Base-by-base conservation (phyloP, 1,140 invertebrate genomes). In the Drosophila mayri region DNA sequence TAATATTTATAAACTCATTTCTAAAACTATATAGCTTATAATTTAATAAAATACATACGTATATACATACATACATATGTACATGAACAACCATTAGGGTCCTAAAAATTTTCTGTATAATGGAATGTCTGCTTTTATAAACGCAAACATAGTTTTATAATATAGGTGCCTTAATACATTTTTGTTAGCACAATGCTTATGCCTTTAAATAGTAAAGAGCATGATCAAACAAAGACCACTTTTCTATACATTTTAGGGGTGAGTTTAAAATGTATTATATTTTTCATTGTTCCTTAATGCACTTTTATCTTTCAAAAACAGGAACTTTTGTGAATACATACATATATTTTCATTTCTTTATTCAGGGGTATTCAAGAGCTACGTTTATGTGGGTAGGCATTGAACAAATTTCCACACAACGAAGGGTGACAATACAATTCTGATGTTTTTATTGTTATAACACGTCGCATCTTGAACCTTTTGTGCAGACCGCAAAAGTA, bases 381-480 rank as follows among this genome's bases (percentile, higher is more conserved):
- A 61, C 71, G 66, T 71, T 83, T 88, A 83, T 87, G 76, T 76
- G 76, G 84, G 83, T 83, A 88, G 61, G 47, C 54, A 77, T 76
- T 80, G 66, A 82, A 70, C 38, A 76, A 77, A 67, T 80, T 88
- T 77, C 46, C 79, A 74, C 76, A 80, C 68, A 80, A 57, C 44
- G 76, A 71, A 88, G 83, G 83, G 83, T 87, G 83, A 87, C 83
- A 87, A 88, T 66, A 82, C 84, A 87, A 80, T 83, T 88, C 76
- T 76, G 87, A 83, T 87, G 78, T 87, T 88, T 87, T 87, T 87
- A 87, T 87, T 87, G 83, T 87, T 87, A 80, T 87, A 87, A 88
- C 83, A 87, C 83, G 83, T 87, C 84, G 73, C 83, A 84, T 81
- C 83, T 81, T 79, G 50, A 76, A 79, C 60, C 71, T 79, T 65